Base-by-base conservation (phyloP, 2,888 invertebrate genomes). In the Lathronympha strigana region DNA sequence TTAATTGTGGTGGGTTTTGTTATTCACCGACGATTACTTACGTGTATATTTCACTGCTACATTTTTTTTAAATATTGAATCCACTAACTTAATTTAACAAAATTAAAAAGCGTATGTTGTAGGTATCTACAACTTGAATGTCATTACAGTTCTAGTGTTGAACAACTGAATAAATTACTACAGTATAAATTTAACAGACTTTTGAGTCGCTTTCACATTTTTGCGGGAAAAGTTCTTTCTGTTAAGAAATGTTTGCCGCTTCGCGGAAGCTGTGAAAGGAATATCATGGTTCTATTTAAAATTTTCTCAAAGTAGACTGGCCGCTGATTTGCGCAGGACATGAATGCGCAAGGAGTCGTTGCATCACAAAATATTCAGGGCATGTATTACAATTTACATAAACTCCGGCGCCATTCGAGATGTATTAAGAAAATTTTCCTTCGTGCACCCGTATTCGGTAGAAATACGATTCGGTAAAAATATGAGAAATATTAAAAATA, bases 321-420 rank as follows among this genome's bases (percentile, higher is more conserved):
- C 73, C 79, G 77, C 82, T 85, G 85, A 86, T 85, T 78, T 77
- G 72, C 68, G 78, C 85, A 79, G 70, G 78, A 69, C 68, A 71
- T 82, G 84, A 87, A 87, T 87, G 76, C 80, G 76, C 80, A 81
- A 82, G 78, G 83, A 78, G 80, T 80, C 76, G 74, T 77, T 76
- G 77, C 80, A 78, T 81, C 79, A 79, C 53, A 78, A 86, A 86
- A 86, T 88, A 90, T 90, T 88, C 88, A 72, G 73, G 73, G 69
- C 85, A 82, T 86, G 87, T 89, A 80, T 84, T 80, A 82, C 72
- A 83, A 88, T 90, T 87, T 88, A 86, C 90, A 89, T 88, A 88
- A 88, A 87, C 87, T 87, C 80, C 76, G 74, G 73, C 79, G 82
- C 82, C 83, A 83, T 90, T 87, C 78, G 76, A 86, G 84, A 87